Conservation (phyloP, 2,888 invertebrate genomes). For the Diarsia rubi region DNA sequence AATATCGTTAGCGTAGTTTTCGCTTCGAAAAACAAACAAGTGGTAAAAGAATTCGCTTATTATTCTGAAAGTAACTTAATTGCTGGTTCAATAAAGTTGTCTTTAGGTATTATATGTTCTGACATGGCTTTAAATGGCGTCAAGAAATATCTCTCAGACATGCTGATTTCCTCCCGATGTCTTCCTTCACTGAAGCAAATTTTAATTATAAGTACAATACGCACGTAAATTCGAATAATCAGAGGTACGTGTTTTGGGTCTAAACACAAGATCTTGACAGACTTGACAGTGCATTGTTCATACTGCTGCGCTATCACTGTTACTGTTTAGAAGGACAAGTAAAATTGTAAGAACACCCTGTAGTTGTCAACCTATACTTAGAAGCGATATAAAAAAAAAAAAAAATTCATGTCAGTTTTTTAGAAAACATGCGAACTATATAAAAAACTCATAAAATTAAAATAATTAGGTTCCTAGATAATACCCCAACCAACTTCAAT, state of each 20-base stretch:
- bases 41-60: slow-evolving; percentile 41
- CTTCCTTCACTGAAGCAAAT: background rate
- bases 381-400: no score
- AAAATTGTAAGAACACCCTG: background rate
- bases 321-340: background rate
- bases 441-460: no score
- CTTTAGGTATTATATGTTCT: no score
- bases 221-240: background rate
- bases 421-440: no score
- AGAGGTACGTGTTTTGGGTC: background rate
- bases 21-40: slow-evolving; percentile 55
- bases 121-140: background rate
- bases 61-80: slow-evolving; percentile 21
- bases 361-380: background rate
- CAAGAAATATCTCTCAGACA: background rate
- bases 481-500: no score
- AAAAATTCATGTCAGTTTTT: no score
- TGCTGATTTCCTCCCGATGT: background rate
- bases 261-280: background rate
- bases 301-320: background rate
- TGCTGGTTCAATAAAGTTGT: background rate
- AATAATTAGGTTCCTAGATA: no score
- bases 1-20: slow-evolving; percentile 67
- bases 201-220: background rate
- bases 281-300: background rate